Base-by-base conservation (phyloP, 1,140 invertebrate genomes). In the Globodera ellingtonae region DNA sequence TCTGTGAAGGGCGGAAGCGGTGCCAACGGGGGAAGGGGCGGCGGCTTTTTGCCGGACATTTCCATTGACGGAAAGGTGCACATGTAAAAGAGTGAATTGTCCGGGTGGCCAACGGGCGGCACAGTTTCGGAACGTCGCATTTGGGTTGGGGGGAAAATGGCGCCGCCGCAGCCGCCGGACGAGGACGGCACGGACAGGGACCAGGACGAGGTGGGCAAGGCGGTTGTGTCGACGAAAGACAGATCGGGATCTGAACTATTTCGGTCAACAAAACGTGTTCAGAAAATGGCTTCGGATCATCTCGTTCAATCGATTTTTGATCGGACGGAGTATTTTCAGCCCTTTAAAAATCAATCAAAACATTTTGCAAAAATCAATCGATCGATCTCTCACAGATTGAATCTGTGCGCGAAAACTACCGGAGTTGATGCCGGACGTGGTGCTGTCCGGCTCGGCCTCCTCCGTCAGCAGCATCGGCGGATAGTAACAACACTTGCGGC, bases 121-220 rank as follows among this genome's bases (percentile, higher is more conserved):
- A 77, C 62, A 24, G 75, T 77, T 77, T 77, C 75, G 52, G 75
- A 77, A 24, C 69, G 65, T 3, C 75, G 75, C 73, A 75, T 77
- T 67, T 48, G 18, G 0, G 56, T 13, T 5, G 18, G 13, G 13
- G 56, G 13, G 13, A 15, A 59, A 77, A 10, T 66, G 67, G 24
- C 24, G 10, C 67, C 66, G 66, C 9, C 46, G 67, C 8, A 1
- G 6, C 10, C 21, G 13, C 13, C 67, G 10, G 8, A 6, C 8
- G 67, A 35, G 9, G 67, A 44, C 35, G 67, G 67, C 67, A 70
- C 67, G 46, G 67, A 35, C 13, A 70, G 24, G 9, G 67, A 70
- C 67, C 67, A 70, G 67, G 9, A 70, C n/a, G 67, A 70, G 67
- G 24, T 24, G 67, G 56, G 56, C 56, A 62, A 15, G 13, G 46